A percentile compares a stretch with the other conserved stretches of the same genome.
Evolutionary conservation across 2,797 vertebrate genomes (phyloP).

Genomic region (Urocyon cinereoargenteus): DNA sequence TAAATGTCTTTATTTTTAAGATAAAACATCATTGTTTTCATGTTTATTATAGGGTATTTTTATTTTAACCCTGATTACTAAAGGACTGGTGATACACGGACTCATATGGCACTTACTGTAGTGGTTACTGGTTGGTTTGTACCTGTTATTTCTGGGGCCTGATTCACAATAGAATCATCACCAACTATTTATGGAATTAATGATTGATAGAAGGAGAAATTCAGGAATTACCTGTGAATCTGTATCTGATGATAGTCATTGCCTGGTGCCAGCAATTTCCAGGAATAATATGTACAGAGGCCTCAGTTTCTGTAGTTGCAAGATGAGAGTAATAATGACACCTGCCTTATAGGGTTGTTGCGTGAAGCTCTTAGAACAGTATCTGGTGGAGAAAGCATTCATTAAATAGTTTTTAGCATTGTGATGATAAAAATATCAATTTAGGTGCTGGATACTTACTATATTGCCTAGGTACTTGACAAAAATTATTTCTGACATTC

Average conservation of each 20-base stretch:
- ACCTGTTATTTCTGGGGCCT: not conserved
- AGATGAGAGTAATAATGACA: not conserved
- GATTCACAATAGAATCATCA: not conserved
- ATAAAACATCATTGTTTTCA: not conserved
- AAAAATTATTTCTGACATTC: not conserved
- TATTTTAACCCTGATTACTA: not conserved
- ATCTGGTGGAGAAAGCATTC: not conserved
- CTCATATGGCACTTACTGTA: not conserved
- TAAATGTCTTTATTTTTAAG: conserved; percentile 20
- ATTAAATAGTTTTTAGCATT: not conserved
- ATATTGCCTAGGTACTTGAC: not conserved
- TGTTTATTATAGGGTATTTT: not conserved
- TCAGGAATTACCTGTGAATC: conserved; percentile 17
- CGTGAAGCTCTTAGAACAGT: not conserved
- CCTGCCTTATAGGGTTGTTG: not conserved
- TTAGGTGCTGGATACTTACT: not conserved
- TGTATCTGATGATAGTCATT: not conserved
- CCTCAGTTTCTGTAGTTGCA: not conserved
- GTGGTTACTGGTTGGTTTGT: not conserved
- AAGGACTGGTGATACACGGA: not conserved
- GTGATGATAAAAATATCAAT: not conserved
- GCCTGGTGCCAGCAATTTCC: not conserved
- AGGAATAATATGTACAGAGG: not conserved
- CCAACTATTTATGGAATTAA: not conserved
- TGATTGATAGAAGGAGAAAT: not conserved